Base-by-base conservation (phyloP, 2,797 vertebrate species). In the Gallinago solitaria region DNA sequence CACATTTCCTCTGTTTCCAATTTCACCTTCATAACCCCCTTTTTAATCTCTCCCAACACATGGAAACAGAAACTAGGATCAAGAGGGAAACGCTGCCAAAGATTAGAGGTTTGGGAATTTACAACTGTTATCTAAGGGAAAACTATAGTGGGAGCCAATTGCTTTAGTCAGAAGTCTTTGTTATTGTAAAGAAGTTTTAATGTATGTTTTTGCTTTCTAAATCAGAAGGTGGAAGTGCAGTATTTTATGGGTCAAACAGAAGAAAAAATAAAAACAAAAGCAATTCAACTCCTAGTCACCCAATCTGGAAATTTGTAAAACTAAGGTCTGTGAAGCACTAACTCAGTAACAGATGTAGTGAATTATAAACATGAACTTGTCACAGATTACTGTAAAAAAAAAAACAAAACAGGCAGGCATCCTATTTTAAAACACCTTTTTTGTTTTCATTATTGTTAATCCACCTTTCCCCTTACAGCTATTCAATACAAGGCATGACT, bases 1-100 rank as follows among this genome's bases (percentile, higher is more conserved):
- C 70, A 94, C 60, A 63, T 96, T 94, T 97, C 94, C 91, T 96
- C 83, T 95, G 86, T 96, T 97, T 97, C 91, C 50, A 91, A 39
- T 87, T 94, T 80, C 83, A 83, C 57, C 90, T 91, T 93, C 45
- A 41, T 68, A 95, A 95, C 67, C 59, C 80, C 35, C 47, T 86
- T 94, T 96, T 90, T 97, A 97, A 97, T 90, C 83, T 90, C 68
- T 48, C 75, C 32, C 16, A 96, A 94, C 67, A 95, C 77, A 92
- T 33, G 56, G 90, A 97, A 98, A 95, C 39, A 90, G 89, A 96
- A 96, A 93, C 63, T 33, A 95, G 85, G 96, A 96, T 94, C 83
- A 95, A 96, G 96, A 78, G 39, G 79, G 80, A 95, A 97, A 94
- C 54, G 47, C 65, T 90, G 70, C 28, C 89, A 83, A 85, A 96